Evolutionary conservation across 2,113 vertebrate genomes (phyloP).

Genomic region (Cygnus buccinator): DNA sequence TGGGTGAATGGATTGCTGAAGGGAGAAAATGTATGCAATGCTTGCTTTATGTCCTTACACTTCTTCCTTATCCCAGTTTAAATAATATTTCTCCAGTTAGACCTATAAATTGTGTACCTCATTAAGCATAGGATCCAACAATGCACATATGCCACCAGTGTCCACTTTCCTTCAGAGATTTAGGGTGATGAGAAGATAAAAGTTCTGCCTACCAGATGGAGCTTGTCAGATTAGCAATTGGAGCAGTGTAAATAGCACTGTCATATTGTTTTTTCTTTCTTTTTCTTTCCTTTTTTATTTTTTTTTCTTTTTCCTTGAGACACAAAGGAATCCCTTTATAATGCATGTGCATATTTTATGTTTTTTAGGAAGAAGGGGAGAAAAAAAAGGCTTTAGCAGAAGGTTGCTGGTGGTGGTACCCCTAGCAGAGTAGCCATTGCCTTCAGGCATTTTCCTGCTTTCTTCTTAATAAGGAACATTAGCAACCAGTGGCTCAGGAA

Average conservation of each 20-base stretch:
- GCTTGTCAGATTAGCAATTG: constrained; percentile 82
- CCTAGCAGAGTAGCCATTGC: constrained; percentile 65
- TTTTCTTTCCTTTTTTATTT: not conserved
- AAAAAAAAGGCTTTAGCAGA: constrained; percentile 70
- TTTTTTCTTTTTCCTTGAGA: not conserved
- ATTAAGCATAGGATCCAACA: constrained; percentile 66
- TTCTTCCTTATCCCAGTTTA: not conserved
- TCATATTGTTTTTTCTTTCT: constrained; percentile 42
- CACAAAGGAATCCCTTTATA: constrained; percentile 76
- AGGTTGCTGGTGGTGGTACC: constrained; percentile 72
- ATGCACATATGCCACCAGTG: constrained; percentile 76
- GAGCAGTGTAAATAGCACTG: constrained; percentile 71
- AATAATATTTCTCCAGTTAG: constrained; percentile 29
- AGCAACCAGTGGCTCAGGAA: constrained; percentile 88
- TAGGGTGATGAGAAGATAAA: constrained; percentile 77
- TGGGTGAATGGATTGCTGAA: not conserved
- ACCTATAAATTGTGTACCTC: constrained; percentile 65
- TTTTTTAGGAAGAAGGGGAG: not conserved
- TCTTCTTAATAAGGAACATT: constrained; percentile 82
- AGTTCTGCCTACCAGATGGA: constrained; percentile 81
- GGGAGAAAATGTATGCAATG: not conserved
- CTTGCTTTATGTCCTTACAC: not conserved
- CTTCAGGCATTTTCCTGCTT: constrained; percentile 74
- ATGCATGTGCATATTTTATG: constrained; percentile 80
- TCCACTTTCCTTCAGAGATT: constrained; percentile 77